Base-by-base conservation (phyloP, 2,113 vertebrate genomes). In the Antigone vipio region DNA sequence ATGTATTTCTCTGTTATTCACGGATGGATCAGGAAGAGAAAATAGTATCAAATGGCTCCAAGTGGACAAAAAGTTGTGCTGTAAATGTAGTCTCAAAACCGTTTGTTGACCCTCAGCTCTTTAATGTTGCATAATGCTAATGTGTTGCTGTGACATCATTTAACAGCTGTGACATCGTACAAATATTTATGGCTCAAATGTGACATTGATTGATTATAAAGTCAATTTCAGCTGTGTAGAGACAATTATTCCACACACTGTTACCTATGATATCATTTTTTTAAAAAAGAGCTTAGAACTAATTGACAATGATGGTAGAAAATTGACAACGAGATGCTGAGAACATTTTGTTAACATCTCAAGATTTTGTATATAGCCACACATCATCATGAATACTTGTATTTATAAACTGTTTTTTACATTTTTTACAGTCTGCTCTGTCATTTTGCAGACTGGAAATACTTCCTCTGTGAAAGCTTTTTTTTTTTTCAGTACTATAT, bases 151-250 rank as follows among this genome's bases (percentile, higher is more conserved):
- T 85, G 76, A 94, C 40, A 84, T 94, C 62, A 88, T 56, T 92
- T 80, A 72, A 66, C 44, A 88, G 27, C 62, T 88, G 49, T 94
- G 88, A 85, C 80, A 89, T 38, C 4, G 38, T 66, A 79, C 56
- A 75, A 92, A 86, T 93, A 94, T 95, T 96, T 95, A 91, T 87
- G 62, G 58, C 76, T 89, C 35, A 68, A 73, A 79, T 69, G 8
- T 73, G 77, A 64, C 78, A 94, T 29, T 91, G 89, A 89, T 44
- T 87, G 89, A 94, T 89, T 66, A 78, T 49, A 78, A 95, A 94
- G 62, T 81, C 73, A 72, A 64, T 85, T 89, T 94, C 34, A 91
- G 40, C 69, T 58, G 5, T 45, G 34, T 40, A 74, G 40, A 77
- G 16, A 77, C 38, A 75, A 53, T 83, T 83, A 64, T 79, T 94